A percentile compares a stretch with the other conserved stretches of the same genome.
Conservation (phyloP, 2,797 vertebrate species). For the Malurus splendens region DNA sequence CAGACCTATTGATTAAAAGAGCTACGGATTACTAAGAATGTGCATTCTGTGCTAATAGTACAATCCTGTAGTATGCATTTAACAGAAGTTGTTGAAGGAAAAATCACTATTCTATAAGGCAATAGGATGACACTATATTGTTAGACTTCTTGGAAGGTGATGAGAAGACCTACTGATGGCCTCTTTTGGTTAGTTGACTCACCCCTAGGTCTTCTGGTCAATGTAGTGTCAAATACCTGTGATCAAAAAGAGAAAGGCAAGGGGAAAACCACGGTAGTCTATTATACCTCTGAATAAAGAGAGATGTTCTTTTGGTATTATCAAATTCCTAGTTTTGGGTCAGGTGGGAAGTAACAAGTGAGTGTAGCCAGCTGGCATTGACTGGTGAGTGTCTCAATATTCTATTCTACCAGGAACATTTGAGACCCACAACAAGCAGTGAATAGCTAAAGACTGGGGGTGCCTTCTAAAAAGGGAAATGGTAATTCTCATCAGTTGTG, state of each 20-base stretch:
- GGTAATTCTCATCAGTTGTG: background rate
- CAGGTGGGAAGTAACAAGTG: background rate
- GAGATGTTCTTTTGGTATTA: background rate
- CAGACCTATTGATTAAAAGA: background rate
- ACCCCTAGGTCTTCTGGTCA: background rate
- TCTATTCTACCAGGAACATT: background rate
- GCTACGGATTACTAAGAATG: background rate
- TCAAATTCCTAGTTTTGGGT: background rate
- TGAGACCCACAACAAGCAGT: background rate
- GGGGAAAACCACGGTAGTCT: rapidly evolving
- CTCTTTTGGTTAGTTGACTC: background rate
- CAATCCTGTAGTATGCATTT: background rate
- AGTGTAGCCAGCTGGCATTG: background rate
- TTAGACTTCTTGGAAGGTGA: background rate
- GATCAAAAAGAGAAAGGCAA: background rate
- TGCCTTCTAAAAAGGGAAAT: background rate
- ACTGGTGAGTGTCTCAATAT: background rate
- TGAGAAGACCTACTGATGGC: background rate
- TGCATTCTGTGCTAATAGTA: background rate
- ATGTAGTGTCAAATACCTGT: background rate
- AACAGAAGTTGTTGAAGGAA: background rate
- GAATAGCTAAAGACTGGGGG: background rate
- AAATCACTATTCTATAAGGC: background rate
- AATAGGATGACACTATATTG: background rate
- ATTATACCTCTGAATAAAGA: background rate